Evolutionary conservation across 1,140 invertebrate species (phyloP), one percentile per base, ranked within the genome.

Genomic region (Musca vetustissima): DNA sequence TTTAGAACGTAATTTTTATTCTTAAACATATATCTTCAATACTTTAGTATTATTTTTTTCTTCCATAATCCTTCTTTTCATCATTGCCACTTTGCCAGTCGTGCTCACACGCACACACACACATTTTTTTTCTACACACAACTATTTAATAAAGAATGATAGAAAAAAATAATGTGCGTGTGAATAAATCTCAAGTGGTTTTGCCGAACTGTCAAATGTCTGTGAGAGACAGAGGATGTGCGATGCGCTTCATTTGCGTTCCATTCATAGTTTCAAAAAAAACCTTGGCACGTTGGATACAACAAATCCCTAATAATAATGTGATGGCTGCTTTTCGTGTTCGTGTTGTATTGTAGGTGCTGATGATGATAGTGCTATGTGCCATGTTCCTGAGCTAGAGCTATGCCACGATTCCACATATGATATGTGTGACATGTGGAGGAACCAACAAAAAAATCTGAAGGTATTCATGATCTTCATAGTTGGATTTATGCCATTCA

Each of bases 171-270:
- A 61, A 19, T 61, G 57, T 61, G 57, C 57, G 57, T 61, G 57
- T 61, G n/a, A 61, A 61, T 61, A 61, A 61, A 61, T 61, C 57
- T 61, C 57, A 61, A 61, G 57, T 61, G 57, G 57, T 36, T 61
- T n/a, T 61, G 19, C 36, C 36, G n/a, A 17, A 17, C 21, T 52
- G 17, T 22, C 36, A 43, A 7, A 43, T 43, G 17, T 52, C 19
- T 14, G 49, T n/a, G n/a, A n/a, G n/a, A n/a, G n/a, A n/a, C n/a
- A 21, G 17, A 52, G 1, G 49, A 21, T 52, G 15, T 36, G 57
- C 17, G 19, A 28, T 28, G 43, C 17, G 57, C 28, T 61, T 61
- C 57, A 61, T 61, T 61, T 61, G 21, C n/a, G 57, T 61, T 61
- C 36, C 57, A 61, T 61, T 61, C 57, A 61, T 61, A 61, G 28